Conservation (phyloP, 2,888 invertebrate genomes). For the Steinernema hermaphroditum region DNA sequence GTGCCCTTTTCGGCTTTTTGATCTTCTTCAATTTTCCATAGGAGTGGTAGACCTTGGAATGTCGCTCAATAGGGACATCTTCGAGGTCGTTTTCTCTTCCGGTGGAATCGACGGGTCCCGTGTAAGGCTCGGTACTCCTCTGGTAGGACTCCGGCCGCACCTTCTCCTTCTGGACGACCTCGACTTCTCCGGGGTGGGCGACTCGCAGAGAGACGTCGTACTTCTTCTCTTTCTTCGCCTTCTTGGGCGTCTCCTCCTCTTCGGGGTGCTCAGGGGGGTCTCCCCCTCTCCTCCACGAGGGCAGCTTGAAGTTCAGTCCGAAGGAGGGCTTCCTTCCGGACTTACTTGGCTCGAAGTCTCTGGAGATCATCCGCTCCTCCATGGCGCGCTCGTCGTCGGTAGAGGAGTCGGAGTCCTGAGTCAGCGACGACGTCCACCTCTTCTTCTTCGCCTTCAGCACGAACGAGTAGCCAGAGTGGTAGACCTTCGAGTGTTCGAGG, state of each 20-base stretch:
- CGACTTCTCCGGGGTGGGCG: neutral
- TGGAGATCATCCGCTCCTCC: neutral
- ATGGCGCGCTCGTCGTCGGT: slow-evolving; percentile 34
- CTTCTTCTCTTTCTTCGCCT: slow-evolving; percentile 29
- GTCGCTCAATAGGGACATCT: slow-evolving; percentile 35
- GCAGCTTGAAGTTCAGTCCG: neutral
- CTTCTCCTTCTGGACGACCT: slow-evolving; percentile 34
- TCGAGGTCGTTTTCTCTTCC: slow-evolving; percentile 37
- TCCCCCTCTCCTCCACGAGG: neutral
- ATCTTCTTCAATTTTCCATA: slow-evolving; percentile 32
- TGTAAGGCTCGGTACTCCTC: slow-evolving; percentile 30
- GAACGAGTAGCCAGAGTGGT: slow-evolving; percentile 43
- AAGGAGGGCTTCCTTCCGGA: neutral
- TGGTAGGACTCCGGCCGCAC: slow-evolving; percentile 34
- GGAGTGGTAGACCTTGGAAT: slow-evolving; percentile 41
- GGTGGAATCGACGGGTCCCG: slow-evolving; percentile 42
- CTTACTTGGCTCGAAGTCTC: neutral
- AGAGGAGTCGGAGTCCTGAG: neutral
- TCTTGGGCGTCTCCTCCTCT: slow-evolving; percentile 18
- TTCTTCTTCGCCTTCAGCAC: slow-evolving; percentile 30
- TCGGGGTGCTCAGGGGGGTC: neutral
- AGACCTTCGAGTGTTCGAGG: neutral
- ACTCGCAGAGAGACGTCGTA: neutral
- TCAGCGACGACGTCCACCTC: neutral
- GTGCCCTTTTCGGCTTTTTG: slow-evolving; percentile 33